These are phyloP conservation scores for Aspidiotus rigidus DNA, from an alignment of 2,888 invertebrate genomes.

Conservation along the genomic window DNA sequence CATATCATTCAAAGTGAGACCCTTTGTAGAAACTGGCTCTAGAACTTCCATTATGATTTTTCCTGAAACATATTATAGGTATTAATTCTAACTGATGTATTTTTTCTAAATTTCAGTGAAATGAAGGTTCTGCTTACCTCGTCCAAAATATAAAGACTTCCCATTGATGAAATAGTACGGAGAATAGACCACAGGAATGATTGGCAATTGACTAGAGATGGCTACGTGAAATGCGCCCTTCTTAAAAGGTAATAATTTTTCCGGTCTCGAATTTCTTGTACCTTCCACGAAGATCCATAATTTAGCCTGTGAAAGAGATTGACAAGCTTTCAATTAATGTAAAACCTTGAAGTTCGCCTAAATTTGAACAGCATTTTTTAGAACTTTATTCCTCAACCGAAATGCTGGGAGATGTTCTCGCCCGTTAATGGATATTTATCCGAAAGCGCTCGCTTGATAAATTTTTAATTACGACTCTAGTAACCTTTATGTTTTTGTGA, in stretches of 20 bases:
- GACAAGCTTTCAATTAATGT: not conserved
- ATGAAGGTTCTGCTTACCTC: conserved; percentile 38
- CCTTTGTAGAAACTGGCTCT: conserved; percentile 39
- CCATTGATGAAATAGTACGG: conserved; percentile 44
- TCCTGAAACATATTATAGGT: conserved; percentile 36
- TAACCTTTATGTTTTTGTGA: too few species aligned
- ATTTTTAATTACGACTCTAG: too few species aligned
- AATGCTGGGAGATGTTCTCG: not conserved
- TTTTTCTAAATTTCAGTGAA: not conserved
- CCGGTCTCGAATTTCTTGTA: conserved; percentile 45
- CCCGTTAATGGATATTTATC: too few species aligned
- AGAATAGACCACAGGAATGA: conserved; percentile 51
- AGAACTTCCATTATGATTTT: conserved; percentile 38
- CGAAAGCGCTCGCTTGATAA: too few species aligned
- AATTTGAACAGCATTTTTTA: not conserved
- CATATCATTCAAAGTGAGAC: conserved; percentile 38
- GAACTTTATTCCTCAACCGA: not conserved
- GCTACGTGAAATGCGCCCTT: conserved; percentile 56
- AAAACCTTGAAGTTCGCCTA: too few species aligned
- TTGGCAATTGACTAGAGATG: conserved; percentile 47
- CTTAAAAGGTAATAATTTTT: conserved; percentile 51
- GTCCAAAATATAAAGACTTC: conserved; percentile 40
- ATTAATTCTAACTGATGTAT: too few species aligned
- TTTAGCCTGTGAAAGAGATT: conserved; percentile 39
- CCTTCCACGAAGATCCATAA: conserved; percentile 54